Evolutionary conservation across 2,113 vertebrate species (phyloP), one percentile per base, ranked within the genome.

Genomic region (Synodontis membranacea): DNA sequence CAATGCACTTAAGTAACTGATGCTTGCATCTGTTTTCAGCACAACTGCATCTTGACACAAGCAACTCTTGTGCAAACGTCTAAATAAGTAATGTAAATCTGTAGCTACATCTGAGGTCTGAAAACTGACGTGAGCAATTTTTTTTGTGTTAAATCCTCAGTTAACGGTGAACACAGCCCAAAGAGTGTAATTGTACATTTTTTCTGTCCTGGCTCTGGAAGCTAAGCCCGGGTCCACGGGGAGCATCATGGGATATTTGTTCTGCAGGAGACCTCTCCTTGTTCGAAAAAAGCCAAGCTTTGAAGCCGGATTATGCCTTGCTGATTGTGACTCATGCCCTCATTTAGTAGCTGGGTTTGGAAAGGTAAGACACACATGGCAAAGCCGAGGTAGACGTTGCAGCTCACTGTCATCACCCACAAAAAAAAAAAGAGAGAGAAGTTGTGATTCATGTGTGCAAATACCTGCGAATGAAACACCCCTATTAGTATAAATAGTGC

Each of bases 281-380:
- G 89, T 58, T 86, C 5, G 39, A 86, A 66, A 82, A 82, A 86
- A 52, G 21, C 52, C 84, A 37, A 56, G 68, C 81, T 87, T 87
- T 89, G 86, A 89, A 87, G 87, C 87, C 74, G 89, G 90, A 91
- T 89, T 91, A 88, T 80, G 85, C 56, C 72, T 80, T 60, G 88
- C 70, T 87, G 90, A 88, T 88, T 74, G 72, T 70, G 89, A 85
- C 89, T 89, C 89, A 86, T 88, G 85, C 82, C 62, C 93, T 68
- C 42, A 72, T 84, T 89, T 89, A 87, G 60, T 78, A 82, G 70
- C 80, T 88, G 70, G 81, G 84, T 88, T 87, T 82, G 78, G 66
- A 80, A 28, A 86, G 78, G 82, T 89, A 58, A 58, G 82, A 70
- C n/a, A 60, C 85, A 56, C 34, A 50, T 10, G n/a, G 17, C 6